phyloP scores from a whole-genome alignment of 2,797 vertebrate species.

The Gallinago stenura region DNA sequence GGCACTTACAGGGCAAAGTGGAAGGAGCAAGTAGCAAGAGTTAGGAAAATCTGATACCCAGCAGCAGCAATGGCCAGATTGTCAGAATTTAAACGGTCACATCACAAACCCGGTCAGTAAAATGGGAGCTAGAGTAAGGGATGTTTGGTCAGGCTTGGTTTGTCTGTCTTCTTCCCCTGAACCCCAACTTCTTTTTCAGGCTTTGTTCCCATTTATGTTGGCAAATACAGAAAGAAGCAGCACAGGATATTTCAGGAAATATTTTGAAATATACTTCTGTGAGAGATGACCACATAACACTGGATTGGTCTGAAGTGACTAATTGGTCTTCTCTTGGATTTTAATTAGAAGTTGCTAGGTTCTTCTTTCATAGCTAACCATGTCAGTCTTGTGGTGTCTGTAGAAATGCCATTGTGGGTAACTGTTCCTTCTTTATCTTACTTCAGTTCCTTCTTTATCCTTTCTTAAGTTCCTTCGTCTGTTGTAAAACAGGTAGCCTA shows the following conservation, averaged over 20 bases:
- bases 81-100: not conserved
- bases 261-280: not conserved
- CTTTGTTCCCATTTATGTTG: not conserved
- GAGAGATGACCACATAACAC: not conserved
- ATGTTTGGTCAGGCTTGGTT: not conserved
- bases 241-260: not conserved
- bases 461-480: constrained; percentile 8
- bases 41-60: not conserved
- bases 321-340: not conserved
- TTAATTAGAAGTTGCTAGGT: not conserved
- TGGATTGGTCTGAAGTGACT: constrained; percentile 27
- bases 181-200: not conserved
- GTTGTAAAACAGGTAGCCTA: not conserved
- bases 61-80: not conserved
- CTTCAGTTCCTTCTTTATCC: constrained; percentile 7
- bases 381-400: constrained; percentile 52
- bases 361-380: constrained; percentile 39
- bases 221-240: not conserved
- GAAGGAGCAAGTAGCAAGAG: not conserved
- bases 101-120: not conserved
- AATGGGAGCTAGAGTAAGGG: not conserved
- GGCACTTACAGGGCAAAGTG: not conserved
- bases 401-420: not conserved
- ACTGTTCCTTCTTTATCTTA: not conserved
- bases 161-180: not conserved